These are phyloP conservation scores for Ormyrus nitidulus DNA, from an alignment of 2,888 invertebrate genomes.

Conservation along the genomic window DNA sequence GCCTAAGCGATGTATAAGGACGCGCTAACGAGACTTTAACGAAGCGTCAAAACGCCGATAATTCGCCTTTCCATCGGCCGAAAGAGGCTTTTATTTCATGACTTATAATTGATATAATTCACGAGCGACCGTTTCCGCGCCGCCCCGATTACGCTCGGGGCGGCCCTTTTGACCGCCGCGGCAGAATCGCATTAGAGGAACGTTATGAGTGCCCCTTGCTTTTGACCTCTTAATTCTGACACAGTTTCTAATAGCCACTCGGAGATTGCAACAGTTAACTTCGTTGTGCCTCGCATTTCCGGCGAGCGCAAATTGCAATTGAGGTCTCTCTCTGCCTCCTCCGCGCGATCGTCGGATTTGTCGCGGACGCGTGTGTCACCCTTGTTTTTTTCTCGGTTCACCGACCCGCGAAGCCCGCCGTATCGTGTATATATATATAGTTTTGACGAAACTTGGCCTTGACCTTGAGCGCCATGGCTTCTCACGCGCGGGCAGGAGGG, in stretches of 20 bases:
- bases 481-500: not conserved
- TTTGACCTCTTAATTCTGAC: not conserved
- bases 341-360: not conserved
- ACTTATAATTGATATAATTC: no score
- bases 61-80: slow-evolving; percentile 9
- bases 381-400: no score
- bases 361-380: no score
- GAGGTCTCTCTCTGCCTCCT: slow-evolving; percentile 17
- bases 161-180: no score
- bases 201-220: slow-evolving; percentile 15
- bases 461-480: slow-evolving; percentile 38
- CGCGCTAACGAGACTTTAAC: slow-evolving; percentile 37
- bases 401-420: not conserved
- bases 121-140: no score
- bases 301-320: slow-evolving; percentile 37
- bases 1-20: slow-evolving; percentile 12
- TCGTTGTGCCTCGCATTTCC: slow-evolving; percentile 45
- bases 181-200: no score
- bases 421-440: not conserved
- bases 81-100: not conserved
- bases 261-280: not conserved
- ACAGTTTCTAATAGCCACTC: no score
- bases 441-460: slow-evolving; percentile 26
- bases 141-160: no score
- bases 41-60: slow-evolving; percentile 44